Conservation (phyloP, 1,140 invertebrate genomes). For the Bilobella aurantiaca region DNA sequence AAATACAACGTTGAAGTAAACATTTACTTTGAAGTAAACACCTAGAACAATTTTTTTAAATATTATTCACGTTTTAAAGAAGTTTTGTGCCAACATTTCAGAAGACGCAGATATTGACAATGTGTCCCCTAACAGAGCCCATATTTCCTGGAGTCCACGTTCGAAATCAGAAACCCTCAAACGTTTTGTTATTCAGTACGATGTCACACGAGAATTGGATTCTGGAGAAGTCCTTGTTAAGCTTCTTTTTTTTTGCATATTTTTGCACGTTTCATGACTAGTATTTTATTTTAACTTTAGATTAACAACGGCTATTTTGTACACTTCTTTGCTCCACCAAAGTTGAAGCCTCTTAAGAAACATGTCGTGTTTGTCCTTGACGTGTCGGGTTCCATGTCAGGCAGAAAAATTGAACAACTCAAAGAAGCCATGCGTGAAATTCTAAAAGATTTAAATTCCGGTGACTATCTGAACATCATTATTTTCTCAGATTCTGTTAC, state of each 20-base stretch:
- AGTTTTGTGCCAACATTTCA: too few species aligned
- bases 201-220: conserved; percentile 44
- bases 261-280: background rate
- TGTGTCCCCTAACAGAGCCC: background rate
- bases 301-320: conserved; percentile 64
- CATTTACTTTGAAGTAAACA: too few species aligned
- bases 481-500: conserved; percentile 46
- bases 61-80: too few species aligned
- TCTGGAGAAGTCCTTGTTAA: conserved; percentile 49
- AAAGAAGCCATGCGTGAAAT: conserved; percentile 55
- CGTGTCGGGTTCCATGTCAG: conserved; percentile 58
- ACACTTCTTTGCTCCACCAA: conserved; percentile 56
- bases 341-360: conserved; percentile 49
- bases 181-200: conserved; percentile 50
- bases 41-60: too few species aligned
- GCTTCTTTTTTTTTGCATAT: too few species aligned
- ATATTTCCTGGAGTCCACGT: conserved; percentile 10
- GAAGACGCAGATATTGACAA: background rate
- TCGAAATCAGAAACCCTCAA: background rate
- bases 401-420: conserved; percentile 52
- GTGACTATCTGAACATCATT: conserved; percentile 56
- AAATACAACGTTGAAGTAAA: too few species aligned
- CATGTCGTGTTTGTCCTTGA: conserved; percentile 61
- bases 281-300: conserved; percentile 37
- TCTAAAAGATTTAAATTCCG: conserved; percentile 47